Evolutionary conservation across 1,140 invertebrate species (phyloP), one percentile per base, ranked within the genome.

Genomic region (Heterodera carotae): DNA sequence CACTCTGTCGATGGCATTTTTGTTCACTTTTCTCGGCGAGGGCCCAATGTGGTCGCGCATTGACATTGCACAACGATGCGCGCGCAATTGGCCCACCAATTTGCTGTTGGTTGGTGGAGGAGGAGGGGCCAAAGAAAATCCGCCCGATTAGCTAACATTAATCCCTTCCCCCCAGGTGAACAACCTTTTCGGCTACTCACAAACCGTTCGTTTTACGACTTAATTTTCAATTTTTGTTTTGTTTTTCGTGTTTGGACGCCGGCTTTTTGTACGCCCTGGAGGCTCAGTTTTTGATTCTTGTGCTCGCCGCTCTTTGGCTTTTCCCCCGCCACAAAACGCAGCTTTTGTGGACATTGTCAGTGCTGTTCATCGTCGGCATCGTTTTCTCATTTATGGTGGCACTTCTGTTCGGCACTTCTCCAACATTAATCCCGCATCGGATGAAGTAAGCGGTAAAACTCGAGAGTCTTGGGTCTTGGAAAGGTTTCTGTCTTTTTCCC

Each of bases 1-100:
- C 27, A 76, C 70, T 2, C 34, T 74, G 34, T 77, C 82, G 31
- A 77, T 84, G 36, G 64, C 81, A 7, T 56, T 69, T 60, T 18
- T 81, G 48, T 82, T 75, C 69, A 53, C 72, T 68, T 69, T 76
- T 56, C 39, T 82, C 15, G 81, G 81, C 22, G 77, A 76, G 34
- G 81, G 81, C 2, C 81, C 81, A n/a, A 82, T 82, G 81, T 82
- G 81, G 81, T 83, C 81, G 34, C 79, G 82, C 27, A 81, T 59
- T 68, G 81, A 84, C 62, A 33, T 82, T 5, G 29, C 82, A 8
- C 25, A 75, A 12, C 66, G 81, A 39, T 82, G 81, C 74, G 43
- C 22, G 27, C 66, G 68, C 4, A 81, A 36, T 36, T 82, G 77
- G 78, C 71, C 70, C 36, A 69, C 39, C 31, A 84, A 82, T 74